Conservation (phyloP, 2,888 invertebrate genomes). For the Xestia ashworthii region DNA sequence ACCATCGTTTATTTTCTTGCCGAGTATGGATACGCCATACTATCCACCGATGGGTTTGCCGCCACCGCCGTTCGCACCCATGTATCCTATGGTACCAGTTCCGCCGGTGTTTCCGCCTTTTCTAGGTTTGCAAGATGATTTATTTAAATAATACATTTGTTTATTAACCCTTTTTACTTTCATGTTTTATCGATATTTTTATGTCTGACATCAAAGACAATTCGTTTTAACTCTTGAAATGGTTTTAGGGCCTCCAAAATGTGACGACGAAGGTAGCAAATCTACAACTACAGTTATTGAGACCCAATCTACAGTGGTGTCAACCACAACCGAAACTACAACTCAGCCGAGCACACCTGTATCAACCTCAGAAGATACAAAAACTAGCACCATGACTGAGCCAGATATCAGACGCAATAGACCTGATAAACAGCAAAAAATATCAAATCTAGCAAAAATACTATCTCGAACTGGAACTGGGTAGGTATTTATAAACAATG, state of each 20-base stretch:
- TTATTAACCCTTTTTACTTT: neutral
- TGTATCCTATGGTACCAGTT: slow-evolving; percentile 86
- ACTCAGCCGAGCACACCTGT: neutral
- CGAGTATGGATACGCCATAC: slow-evolving; percentile 82
- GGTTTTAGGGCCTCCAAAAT: slow-evolving; percentile 22
- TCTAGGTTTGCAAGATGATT: slow-evolving; percentile 67
- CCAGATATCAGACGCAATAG: slow-evolving; percentile 27
- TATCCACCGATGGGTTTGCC: slow-evolving; percentile 85
- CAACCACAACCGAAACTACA: neutral
- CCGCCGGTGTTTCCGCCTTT: slow-evolving; percentile 72
- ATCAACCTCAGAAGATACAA: no score
- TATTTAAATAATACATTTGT: neutral
- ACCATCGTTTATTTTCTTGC: slow-evolving; percentile 86
- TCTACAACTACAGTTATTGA: neutral
- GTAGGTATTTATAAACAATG: slow-evolving; percentile 24
- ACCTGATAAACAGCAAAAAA: slow-evolving; percentile 24
- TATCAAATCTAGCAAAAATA: neutral
- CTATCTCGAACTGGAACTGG: slow-evolving; percentile 13
- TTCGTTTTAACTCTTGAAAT: neutral
- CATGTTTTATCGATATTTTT: neutral
- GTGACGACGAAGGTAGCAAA: slow-evolving; percentile 8
- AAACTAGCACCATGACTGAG: neutral
- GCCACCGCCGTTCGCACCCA: slow-evolving; percentile 80
- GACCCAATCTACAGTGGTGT: neutral
- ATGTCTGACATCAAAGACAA: neutral